These are phyloP conservation scores for Callipepla squamata DNA, from an alignment of 2,113 vertebrate species.

Conservation along the genomic window DNA sequence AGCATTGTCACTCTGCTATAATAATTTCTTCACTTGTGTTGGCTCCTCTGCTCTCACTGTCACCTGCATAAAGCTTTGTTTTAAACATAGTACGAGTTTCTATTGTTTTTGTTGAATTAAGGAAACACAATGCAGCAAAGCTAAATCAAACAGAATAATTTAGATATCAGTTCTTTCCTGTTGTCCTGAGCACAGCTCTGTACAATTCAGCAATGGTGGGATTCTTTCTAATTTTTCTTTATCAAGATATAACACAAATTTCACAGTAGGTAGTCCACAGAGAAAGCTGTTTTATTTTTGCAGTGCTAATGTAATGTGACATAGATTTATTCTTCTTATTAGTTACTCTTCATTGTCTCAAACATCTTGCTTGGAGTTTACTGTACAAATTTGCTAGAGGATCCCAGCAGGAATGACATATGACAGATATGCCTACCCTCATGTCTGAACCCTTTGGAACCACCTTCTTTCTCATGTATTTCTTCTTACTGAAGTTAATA, in stretches of 20 bases:
- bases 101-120: slow-evolving; percentile 43
- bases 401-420: neutral
- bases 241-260: neutral
- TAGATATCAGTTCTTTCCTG: neutral
- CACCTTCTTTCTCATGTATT: neutral
- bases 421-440: neutral
- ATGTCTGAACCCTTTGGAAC: neutral
- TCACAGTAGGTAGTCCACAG: neutral
- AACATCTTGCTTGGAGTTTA: neutral
- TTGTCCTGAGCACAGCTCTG: neutral
- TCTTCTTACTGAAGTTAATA: neutral
- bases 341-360: neutral
- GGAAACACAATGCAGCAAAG: neutral
- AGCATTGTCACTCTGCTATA: neutral
- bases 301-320: neutral
- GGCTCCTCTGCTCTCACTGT: neutral
- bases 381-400: neutral
- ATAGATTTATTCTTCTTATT: neutral
- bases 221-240: neutral
- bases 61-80: slow-evolving; percentile 6
- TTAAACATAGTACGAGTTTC: neutral
- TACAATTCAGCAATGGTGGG: neutral
- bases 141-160: neutral
- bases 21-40: slow-evolving; percentile 27
- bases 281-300: slow-evolving; percentile 1